Percentiles rank a stretch among this genome's conserved stretches.
Conservation (phyloP, 2,888 invertebrate species). For the Eupithecia inturbata region DNA sequence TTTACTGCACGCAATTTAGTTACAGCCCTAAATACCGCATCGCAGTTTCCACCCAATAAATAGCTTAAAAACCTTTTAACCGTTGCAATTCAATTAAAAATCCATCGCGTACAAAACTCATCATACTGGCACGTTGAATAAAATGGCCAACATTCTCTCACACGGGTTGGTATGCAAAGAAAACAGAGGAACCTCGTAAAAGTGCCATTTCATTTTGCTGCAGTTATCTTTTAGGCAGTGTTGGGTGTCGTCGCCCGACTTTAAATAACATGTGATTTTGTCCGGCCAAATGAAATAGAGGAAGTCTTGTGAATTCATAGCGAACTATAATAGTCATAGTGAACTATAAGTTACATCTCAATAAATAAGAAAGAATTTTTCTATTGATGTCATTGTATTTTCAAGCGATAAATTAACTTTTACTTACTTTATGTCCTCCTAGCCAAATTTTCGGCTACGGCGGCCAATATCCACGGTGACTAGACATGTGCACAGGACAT, state of each 20-base stretch:
- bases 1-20: slow-evolving; percentile 21
- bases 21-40: slow-evolving; percentile 20
- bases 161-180: slow-evolving; percentile 28
- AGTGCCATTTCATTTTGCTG: slow-evolving; percentile 15
- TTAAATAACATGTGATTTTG: background rate
- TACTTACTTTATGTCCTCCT: too few relatives aligned
- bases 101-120: slow-evolving; percentile 33
- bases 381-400: too few relatives aligned
- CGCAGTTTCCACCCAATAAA: slow-evolving; percentile 33
- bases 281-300: background rate
- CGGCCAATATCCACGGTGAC: too few relatives aligned
- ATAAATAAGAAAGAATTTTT: too few relatives aligned
- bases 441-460: too few relatives aligned
- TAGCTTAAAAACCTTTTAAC: slow-evolving; percentile 34
- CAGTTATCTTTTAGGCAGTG: background rate
- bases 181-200: slow-evolving; percentile 39
- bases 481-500: too few relatives aligned
- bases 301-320: background rate
- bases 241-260: background rate
- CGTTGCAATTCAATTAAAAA: slow-evolving; percentile 36
- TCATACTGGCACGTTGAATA: slow-evolving; percentile 29
- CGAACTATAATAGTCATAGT: too few relatives aligned
- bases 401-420: too few relatives aligned
- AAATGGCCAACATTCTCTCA: slow-evolving; percentile 24
- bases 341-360: too few relatives aligned